A percentile compares a stretch with the other conserved stretches of the same genome.
Conservation (phyloP, 2,888 invertebrate genomes). For the Coleophora deauratella region DNA sequence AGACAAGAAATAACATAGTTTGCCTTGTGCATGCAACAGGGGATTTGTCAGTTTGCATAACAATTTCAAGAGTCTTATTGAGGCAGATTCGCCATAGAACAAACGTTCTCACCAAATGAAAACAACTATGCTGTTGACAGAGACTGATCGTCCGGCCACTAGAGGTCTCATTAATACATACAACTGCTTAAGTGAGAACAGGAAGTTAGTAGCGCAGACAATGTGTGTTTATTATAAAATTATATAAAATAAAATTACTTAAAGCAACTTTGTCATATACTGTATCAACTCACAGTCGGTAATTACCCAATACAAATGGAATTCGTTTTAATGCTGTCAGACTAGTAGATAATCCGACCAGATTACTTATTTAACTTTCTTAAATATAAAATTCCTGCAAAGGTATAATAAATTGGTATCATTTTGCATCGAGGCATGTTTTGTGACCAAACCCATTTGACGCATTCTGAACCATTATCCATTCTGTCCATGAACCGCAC, state of each 20-base stretch:
- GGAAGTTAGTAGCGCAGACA: constrained; percentile 1
- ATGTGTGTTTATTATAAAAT: background rate
- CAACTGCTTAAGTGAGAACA: background rate
- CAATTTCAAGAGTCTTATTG: constrained; percentile 29
- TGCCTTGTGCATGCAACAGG: constrained; percentile 18
- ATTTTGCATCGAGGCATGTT: no score
- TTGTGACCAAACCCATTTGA: constrained; percentile 25
- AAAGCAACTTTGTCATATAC: constrained; percentile 1
- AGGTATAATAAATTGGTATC: no score
- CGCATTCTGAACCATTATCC: constrained; percentile 34
- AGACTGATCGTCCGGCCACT: constrained; percentile 20
- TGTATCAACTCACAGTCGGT: background rate
- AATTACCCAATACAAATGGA: no score
- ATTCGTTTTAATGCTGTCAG: no score
- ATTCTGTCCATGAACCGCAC: constrained; percentile 41
- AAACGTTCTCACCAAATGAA: constrained; percentile 13
- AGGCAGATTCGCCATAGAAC: constrained; percentile 20
- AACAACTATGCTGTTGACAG: constrained; percentile 18
- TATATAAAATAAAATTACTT: constrained; percentile 9
- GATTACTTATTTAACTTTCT: no score
- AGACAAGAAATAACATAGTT: no score
- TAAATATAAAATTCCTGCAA: no score
- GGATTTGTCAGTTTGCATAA: constrained; percentile 42
- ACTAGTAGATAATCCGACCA: no score
- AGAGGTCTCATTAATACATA: background rate